Base-by-base conservation (phyloP, 1,140 invertebrate species). In the Papilio polyxenes region DNA sequence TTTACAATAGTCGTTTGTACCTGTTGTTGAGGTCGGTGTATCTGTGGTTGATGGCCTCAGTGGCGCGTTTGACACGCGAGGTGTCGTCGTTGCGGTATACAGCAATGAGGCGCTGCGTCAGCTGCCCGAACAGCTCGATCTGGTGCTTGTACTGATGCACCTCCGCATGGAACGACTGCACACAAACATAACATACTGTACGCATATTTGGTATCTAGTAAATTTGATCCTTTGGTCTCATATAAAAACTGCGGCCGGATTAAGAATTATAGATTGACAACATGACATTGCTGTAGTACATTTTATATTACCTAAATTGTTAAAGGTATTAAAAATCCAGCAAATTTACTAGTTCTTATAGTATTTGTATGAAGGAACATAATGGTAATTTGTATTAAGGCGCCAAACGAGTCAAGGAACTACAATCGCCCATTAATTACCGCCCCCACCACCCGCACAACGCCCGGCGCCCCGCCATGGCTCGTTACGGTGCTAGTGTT, bases 51-150 rank as follows among this genome's bases (percentile, higher is more conserved):
- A 98, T 96, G 76, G 96, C 96, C 91, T 98, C 98, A 0, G 97
- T 97, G 92, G 97, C 97, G 85, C 97, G 96, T 90, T 98, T 98
- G 78, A 98, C 97, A 81, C 97, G 95, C 10, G 96, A 97, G 4
- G 98, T 98, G 91, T 99, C 98, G 93, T 99, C 98, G 90, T 98
- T 97, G 84, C 97, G 97, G 95, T 99, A 99, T 51, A 98, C 97
- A 15, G 98, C 97, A 85, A 99, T 98, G 85, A 99, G 95, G 88
- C 97, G 97, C 93, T 98, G 98, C 11, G 98, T 98, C 88, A 98
- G 95, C 91, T 98, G 97, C 89, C 98, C 98, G 94, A 99, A 98
- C 85, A 97, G 95, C 89, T 99, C 98, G 82, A 99, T 96, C 85
- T 98, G 97, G 88, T 97, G 96, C 92, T 99, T 98, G 95, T 98